Base-by-base conservation (phyloP, 30 jellyfish, hydroid and myxozoan species). In the Aurelia aurita complex sp. Pacific region DNA sequence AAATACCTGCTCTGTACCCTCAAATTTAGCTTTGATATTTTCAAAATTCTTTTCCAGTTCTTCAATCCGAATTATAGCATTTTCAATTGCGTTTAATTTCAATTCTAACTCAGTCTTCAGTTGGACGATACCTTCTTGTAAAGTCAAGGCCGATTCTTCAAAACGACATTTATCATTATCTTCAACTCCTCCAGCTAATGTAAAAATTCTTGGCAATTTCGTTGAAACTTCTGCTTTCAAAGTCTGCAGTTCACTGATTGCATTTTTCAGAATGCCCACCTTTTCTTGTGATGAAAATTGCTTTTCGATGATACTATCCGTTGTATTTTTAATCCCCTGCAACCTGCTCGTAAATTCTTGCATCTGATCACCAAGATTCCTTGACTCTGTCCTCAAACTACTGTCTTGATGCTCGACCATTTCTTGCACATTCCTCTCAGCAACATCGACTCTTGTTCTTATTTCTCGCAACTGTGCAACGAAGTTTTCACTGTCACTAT, bases 31-130 rank as follows among this genome's bases (percentile, higher is more conserved):
- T 5, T 34, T 13, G n/a, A 57, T 50, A 9, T 46, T 35, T n/a
- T 51, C 29, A 4, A 64, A 18, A 10, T n/a, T 55, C n/a, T 64
- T 57, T 23, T 33, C 51, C n/a, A 64, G 32, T 11, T 54, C 64
- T 4, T 8, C 60, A 10, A 59, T 17, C 53, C 57, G 62, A 12
- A 35, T 34, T 0, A 33, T 29, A 5, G 82, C 76, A 23, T 84
- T 67, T 69, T 52, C 55, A 17, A 84, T 7, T 14, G 62, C 36
- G 1, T 16, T 77, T 29, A 5, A n/a, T 34, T 59, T 66, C 16
- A 62, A 23, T 64, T 46, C 93, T 50, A 84, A 13, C 67, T 69
- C 70, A 40, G 93, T 70, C 61, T 63, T 84, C 33, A 73, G 35
- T 29, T 64, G 63, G 23, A 73, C 42, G 15, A 84, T 34, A 32